phyloP scores from a whole-genome alignment of 2,113 vertebrate genomes.

The Plecturocebus donacophilus region DNA sequence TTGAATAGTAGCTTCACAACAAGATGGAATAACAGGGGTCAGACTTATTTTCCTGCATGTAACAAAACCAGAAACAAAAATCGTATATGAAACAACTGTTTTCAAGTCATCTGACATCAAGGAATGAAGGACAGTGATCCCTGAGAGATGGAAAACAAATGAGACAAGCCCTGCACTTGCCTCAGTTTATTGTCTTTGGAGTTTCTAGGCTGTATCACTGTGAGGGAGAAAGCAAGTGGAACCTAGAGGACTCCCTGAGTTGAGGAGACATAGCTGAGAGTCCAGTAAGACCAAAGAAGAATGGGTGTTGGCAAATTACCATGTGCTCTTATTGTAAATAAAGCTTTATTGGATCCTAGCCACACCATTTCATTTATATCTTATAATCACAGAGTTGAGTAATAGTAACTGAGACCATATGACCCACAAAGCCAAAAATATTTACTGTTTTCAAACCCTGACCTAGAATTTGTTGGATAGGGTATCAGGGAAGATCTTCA shows the following conservation, averaged over 20 bases:
- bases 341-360: not conserved
- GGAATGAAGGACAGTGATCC: not conserved
- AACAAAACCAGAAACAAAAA: not conserved
- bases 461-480: not conserved
- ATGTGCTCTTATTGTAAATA: not conserved
- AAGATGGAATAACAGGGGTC: not conserved
- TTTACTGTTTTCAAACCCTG: not conserved
- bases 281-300: not conserved
- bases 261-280: not conserved
- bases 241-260: not conserved
- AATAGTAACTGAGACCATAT: not conserved
- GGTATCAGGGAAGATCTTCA: not conserved
- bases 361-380: not conserved
- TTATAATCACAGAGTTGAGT: not conserved
- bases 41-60: not conserved
- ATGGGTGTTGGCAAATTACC: not conserved
- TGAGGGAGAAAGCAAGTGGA: not conserved
- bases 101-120: not conserved
- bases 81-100: not conserved
- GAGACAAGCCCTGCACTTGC: not conserved
- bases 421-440: not conserved
- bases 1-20: not conserved
- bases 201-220: not conserved
- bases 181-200: not conserved
- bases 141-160: not conserved